These are phyloP conservation scores for Oscarella lobularis DNA, from an alignment of 37 sponge, comb jelly and placozoan genomes.

Conservation along the genomic window DNA sequence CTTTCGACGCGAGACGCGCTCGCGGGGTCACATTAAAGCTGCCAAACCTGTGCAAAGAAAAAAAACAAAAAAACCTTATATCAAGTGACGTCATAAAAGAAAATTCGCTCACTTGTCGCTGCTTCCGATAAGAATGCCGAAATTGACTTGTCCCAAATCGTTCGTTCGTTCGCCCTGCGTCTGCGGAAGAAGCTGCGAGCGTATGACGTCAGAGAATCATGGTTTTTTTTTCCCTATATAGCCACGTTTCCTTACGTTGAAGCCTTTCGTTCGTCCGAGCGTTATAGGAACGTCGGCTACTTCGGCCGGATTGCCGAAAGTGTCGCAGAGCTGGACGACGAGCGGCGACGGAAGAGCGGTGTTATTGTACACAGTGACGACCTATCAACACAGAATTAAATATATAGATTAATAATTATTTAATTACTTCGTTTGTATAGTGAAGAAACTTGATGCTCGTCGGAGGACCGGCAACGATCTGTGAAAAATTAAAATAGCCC, in stretches of 20 bases:
- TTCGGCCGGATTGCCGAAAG: background rate
- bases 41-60: no score
- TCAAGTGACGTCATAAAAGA: background rate
- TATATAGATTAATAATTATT: background rate
- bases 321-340: background rate
- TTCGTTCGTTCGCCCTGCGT: background rate
- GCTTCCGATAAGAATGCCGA: background rate
- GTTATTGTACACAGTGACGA: background rate
- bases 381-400: background rate
- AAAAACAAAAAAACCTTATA: background rate
- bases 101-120: background rate
- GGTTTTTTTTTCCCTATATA: no score
- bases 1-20: no score
- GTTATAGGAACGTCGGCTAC: background rate
- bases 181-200: background rate
- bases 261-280: background rate
- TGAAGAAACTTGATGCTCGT: background rate
- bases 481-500: no score
- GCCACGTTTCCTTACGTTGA: constrained; percentile 1
- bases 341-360: background rate
- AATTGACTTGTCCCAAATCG: background rate
- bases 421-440: background rate
- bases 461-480: background rate
- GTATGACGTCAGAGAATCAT: background rate
- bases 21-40: no score